Evolutionary conservation across 2,797 vertebrate species (phyloP), one percentile per base, ranked within the genome.

Genomic region (Phataginus tetradactyla): DNA sequence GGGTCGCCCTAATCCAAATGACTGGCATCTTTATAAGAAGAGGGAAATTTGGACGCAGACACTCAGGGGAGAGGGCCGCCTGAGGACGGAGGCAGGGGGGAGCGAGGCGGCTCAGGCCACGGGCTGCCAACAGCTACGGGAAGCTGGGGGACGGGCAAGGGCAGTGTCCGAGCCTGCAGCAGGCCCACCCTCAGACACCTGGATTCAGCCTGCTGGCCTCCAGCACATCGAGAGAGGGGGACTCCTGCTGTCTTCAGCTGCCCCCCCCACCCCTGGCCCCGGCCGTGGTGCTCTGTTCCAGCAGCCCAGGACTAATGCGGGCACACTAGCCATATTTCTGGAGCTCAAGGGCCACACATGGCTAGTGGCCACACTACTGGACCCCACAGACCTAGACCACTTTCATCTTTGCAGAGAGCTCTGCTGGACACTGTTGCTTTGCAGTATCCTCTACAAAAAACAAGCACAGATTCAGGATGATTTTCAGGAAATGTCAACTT

Each of bases 261-360:
- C 45, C 45, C 45, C 45, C 42, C 10, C 45, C 10, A 45, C 45
- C 45, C 45, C 45, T 2, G 45, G 45, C 2, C 45, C n/a, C 3
- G 1, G 34, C 45, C 5, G 5, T 20, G 51, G 37, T 4, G 51
- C 10, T 72, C 6, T 39, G n/a, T 39, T 10, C 20, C 0, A 0
- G 14, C 25, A 9, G 15, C 55, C 59, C 37, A 51, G 32, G 12
- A 25, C 8, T 1, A 17, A 69, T 0, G 0, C 10, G 5, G 71
- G 4, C 5, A 8, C 77, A 1, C 39, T 8, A 4, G 34, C 63
- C 5, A 0, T 3, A 2, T 4, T 49, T n/a, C 63, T 7, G 32
- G 66, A 1, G 6, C 14, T n/a, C 34, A 3, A 3, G 0, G 8
- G 66, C 39, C 37, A 6, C 4, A 0, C 0, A 18, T 1, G 66